Conservation (phyloP, 1,140 invertebrate genomes). For the Trichonephila clavata region DNA sequence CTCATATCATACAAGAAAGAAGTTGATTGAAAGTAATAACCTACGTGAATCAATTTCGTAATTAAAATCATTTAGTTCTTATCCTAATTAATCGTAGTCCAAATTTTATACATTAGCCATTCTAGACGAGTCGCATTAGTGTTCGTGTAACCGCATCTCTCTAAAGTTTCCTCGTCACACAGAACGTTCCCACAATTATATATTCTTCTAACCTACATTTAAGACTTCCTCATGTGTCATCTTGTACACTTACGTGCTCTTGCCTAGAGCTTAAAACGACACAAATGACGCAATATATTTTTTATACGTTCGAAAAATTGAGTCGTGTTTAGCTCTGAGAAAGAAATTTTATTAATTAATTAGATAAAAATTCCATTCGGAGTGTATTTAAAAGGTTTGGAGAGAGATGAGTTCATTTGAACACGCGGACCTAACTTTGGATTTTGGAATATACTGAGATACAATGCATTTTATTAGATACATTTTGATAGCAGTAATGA, state of each 20-base stretch:
- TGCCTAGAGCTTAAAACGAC: slow-evolving; percentile 19
- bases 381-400: no score
- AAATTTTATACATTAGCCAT: not conserved
- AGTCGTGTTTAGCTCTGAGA: no score
- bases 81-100: not conserved
- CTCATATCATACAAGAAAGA: not conserved
- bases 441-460: no score
- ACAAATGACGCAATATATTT: slow-evolving; percentile 24
- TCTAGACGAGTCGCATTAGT: not conserved
- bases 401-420: no score
- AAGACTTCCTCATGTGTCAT: slow-evolving; percentile 48
- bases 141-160: not conserved
- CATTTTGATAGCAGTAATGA: no score
- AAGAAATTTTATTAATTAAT: no score
- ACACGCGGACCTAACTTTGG: no score
- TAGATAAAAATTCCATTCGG: no score
- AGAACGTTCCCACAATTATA: slow-evolving; percentile 65
- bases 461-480: no score
- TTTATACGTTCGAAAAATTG: no score
- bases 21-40: not conserved
- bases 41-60: not conserved
- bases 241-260: not conserved
- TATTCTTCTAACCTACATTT: slow-evolving; percentile 67
- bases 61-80: not conserved
- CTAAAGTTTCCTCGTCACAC: slow-evolving; percentile 55